phyloP scores from a whole-genome alignment of 1,140 invertebrate species.

The Conus betulinus region DNA sequence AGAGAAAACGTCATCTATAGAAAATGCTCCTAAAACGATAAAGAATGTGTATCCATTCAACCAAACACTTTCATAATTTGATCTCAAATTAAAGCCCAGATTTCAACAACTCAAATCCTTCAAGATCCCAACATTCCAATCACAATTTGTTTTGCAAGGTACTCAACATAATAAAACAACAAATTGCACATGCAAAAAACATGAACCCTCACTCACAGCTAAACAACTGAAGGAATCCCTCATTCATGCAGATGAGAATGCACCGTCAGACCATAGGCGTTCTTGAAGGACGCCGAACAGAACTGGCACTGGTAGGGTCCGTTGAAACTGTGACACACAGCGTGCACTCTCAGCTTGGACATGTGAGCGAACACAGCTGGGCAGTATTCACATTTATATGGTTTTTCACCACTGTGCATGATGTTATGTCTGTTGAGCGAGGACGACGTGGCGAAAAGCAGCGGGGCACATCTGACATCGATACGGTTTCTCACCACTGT shows the following conservation, averaged over 20 bases:
- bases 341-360: neutral
- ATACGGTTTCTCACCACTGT: slow-evolving; percentile 83
- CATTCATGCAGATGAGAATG: neutral
- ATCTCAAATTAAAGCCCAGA: no score
- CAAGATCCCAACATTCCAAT: no score
- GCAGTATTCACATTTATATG: slow-evolving; percentile 52
- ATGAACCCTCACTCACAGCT: neutral
- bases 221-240: neutral
- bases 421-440: slow-evolving; percentile 87
- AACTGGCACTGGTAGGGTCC: slow-evolving; percentile 26
- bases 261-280: neutral
- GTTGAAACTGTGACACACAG: neutral
- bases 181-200: neutral
- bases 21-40: no score
- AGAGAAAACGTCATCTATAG: no score
- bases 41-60: no score
- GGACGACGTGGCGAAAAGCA: slow-evolving; percentile 91
- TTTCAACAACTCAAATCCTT: no score
- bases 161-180: neutral
- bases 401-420: slow-evolving; percentile 91
- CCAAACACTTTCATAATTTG: no score
- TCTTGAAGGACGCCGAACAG: neutral
- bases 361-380: neutral
- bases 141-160: no score
- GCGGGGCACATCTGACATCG: slow-evolving; percentile 81